A percentile compares a stretch with the other conserved stretches of the same genome.
These are phyloP conservation scores for Philhelius pedissequus DNA, from an alignment of 2,888 invertebrate genomes.

Conservation along the genomic window DNA sequence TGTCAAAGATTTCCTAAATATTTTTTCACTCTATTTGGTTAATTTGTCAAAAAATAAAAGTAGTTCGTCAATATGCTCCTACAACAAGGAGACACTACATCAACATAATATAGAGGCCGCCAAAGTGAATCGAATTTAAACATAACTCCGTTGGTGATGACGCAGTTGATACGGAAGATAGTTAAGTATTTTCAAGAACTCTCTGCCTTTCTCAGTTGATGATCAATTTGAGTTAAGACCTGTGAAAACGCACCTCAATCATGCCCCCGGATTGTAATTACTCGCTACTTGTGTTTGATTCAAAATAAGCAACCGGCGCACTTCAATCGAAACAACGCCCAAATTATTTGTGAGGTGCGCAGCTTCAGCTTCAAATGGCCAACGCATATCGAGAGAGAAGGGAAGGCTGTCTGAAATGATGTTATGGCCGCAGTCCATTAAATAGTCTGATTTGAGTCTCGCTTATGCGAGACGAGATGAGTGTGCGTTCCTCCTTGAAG, in stretches of 20 bases:
- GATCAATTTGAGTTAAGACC: slow-evolving; percentile 57
- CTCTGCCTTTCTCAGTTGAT: not conserved
- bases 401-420: not conserved
- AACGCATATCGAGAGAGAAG: not conserved
- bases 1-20: slow-evolving; percentile 45
- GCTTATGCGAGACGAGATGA: slow-evolving; percentile 35
- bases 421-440: slow-evolving; percentile 30
- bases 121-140: slow-evolving; percentile 47
- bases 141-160: slow-evolving; percentile 54
- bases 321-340: slow-evolving; percentile 62
- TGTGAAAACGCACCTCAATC: slow-evolving; percentile 65
- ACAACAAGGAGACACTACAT: slow-evolving; percentile 17
- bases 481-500: slow-evolving; percentile 24
- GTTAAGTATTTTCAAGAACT: slow-evolving; percentile 30
- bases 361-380: slow-evolving; percentile 18
- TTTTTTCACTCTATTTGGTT: slow-evolving; percentile 35
- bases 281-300: slow-evolving; percentile 71
- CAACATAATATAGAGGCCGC: slow-evolving; percentile 46
- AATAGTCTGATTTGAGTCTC: slow-evolving; percentile 3
- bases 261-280: slow-evolving; percentile 70
- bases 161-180: slow-evolving; percentile 48
- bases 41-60: slow-evolving; percentile 28
- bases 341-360: slow-evolving; percentile 40
- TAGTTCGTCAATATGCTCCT: slow-evolving; percentile 24
- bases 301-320: slow-evolving; percentile 55